Evolutionary conservation across 2,797 vertebrate species (phyloP), one percentile per base, ranked within the genome.

Genomic region (Sebastes itinus): DNA sequence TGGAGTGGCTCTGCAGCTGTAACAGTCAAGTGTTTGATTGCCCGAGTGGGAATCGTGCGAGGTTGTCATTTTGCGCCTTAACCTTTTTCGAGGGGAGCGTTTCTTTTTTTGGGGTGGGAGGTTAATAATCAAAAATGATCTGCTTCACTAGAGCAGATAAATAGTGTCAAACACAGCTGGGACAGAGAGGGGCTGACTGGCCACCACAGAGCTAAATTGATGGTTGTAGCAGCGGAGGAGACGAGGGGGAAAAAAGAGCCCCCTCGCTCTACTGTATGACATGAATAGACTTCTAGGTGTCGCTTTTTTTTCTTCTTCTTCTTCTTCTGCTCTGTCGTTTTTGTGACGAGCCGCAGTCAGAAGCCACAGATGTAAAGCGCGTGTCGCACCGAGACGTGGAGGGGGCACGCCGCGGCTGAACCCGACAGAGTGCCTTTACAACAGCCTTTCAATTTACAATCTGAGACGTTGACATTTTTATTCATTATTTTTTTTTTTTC

Each of bases 31-130:
- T 83, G 74, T 91, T 86, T 95, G 86, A 92, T 93, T 87, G 85
- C 89, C 84, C 83, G 87, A 77, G 76, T 75, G 73, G 84, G 86
- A 83, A 74, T 92, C 59, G 75, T 60, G 82, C 61, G 71, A 94
- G 90, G 87, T 94, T 96, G 95, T 96, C 94, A 96, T 96, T 95
- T 95, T 92, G 92, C 87, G 88, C 92, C 90, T 90, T 93, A 92
- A 94, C 93, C 92, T 93, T 94, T 93, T 93, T 91, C 80, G 75
- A n/a, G 80, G 86, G 78, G 75, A 72, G 68, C 70, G 83, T 90
- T 81, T 89, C 80, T 86, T 87, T 87, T 87, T 89, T 72, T 88
- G 16, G 90, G 88, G 87, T 80, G 91, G 87, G 89, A 93, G 93
- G 88, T 93, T 94, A 95, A 94, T 95, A 94, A 94, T 94, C 94